Evolutionary conservation across 2,888 invertebrate genomes (phyloP).

Genomic region (Megamerina dolium): DNA sequence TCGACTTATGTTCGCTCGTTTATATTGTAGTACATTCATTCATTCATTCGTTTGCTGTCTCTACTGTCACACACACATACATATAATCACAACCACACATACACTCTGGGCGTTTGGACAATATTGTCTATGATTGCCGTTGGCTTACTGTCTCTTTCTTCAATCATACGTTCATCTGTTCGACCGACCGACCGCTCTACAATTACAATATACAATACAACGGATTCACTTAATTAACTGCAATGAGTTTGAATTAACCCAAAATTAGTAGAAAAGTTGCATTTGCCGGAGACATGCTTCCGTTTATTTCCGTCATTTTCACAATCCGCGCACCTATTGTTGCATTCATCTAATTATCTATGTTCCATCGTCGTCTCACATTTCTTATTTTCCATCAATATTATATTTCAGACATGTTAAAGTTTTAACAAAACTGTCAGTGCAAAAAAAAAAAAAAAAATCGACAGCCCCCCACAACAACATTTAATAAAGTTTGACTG

Average conservation of each 20-base stretch:
- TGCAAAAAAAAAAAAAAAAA: background rate
- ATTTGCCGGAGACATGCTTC: background rate
- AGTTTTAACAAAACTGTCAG: constrained; percentile 1
- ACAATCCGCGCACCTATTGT: background rate
- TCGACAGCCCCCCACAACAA: background rate
- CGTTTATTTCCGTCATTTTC: background rate
- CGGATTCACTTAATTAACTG: constrained; percentile 4
- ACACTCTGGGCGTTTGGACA: too few relatives aligned
- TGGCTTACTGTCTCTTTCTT: too few relatives aligned
- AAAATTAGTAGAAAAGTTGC: constrained; percentile 4
- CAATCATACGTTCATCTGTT: too few relatives aligned
- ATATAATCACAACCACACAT: too few relatives aligned
- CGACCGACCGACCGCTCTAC: background rate
- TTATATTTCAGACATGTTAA: background rate
- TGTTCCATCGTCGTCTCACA: too few relatives aligned
- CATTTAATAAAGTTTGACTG: background rate
- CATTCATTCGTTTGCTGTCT: too few relatives aligned
- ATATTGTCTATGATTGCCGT: too few relatives aligned
- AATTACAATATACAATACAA: background rate
- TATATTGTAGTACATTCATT: too few relatives aligned
- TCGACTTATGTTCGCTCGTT: too few relatives aligned
- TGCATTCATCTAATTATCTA: background rate
- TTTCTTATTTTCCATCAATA: too few relatives aligned
- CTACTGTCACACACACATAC: background rate
- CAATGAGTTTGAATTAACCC: constrained; percentile 5